Percentiles rank a stretch among this genome's conserved stretches.
phyloP scores from a whole-genome alignment of 2,888 invertebrate genomes.

The Tridacna crocea region DNA sequence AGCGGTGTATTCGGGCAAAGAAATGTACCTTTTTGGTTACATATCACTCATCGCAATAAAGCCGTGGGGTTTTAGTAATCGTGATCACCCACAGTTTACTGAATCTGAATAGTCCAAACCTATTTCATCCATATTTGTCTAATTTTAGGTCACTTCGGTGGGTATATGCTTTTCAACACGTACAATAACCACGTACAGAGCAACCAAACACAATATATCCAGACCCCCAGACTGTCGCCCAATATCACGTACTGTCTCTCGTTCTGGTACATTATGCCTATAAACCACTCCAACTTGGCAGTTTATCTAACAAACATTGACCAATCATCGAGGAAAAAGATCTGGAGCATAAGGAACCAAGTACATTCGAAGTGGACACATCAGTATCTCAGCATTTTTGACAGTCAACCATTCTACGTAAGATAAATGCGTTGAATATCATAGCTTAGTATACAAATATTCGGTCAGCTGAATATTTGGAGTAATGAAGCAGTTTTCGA shows the following conservation, averaged over 20 bases:
- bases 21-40: no score
- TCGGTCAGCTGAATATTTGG: no score
- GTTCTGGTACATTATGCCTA: constrained; percentile 54
- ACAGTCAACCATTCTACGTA: constrained; percentile 4
- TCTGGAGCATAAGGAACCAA: background rate
- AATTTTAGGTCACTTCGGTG: constrained; percentile 34
- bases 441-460: no score
- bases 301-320: constrained; percentile 5
- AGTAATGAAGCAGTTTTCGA: no score
- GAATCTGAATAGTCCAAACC: no score
- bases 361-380: background rate
- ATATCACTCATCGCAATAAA: no score
- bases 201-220: constrained; percentile 32
- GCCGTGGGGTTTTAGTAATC: no score
- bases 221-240: constrained; percentile 30
- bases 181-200: constrained; percentile 54
- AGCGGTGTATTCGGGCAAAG: no score
- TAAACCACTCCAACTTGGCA: constrained; percentile 30
- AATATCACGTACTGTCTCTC: constrained; percentile 36
- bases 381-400: background rate
- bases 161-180: constrained; percentile 51
- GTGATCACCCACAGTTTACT: no score
- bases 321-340: background rate
- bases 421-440: background rate
- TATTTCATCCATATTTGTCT: no score